Evolutionary conservation across 1,140 invertebrate genomes (phyloP), one percentile per base, ranked within the genome.

Genomic region (Leguminivora glycinivorella): DNA sequence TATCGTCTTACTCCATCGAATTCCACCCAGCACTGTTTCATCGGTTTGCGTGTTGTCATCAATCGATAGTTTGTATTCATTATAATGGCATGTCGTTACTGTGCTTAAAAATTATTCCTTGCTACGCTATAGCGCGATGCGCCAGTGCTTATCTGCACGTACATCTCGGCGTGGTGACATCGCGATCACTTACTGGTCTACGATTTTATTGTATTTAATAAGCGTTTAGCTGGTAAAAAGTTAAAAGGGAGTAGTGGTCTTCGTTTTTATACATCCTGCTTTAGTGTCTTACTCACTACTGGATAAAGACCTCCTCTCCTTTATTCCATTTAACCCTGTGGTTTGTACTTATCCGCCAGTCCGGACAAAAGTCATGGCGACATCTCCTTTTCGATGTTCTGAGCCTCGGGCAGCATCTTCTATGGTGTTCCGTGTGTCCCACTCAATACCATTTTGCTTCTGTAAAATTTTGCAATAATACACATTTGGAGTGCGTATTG

Each of bases 31-130:
- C 67, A 43, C 67, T 43, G 67, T 68, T 43, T 31, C 47, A 69
- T 43, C 31, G 67, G 63, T 63, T 84, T 71, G 83, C 83, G 83
- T 84, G 83, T 69, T 66, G 71, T 81, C 66, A 40, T 56, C 56
- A 82, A 83, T 84, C 80, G 76, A 84, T 84, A 80, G 70, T 78
- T 73, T 73, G 73, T 79, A 77, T 83, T 78, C 77, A 79, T 83
- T 79, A 81, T 78, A 81, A 83, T 83, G 77, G 81, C 81, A 83
- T 82, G 83, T 77, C 73, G 70, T 68, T 68, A 71, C 69, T 78
- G 73, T 77, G 75, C 73, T 81, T 80, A 74, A 78, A 78, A 74
- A 72, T 69, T 72, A 75, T 75, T 77, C 68, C 38, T 17, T 67
- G 40, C 24, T 52, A n/a, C 40, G 17, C 47, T 69, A 70, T 75